These are phyloP conservation scores for Elmis aenea DNA, from an alignment of 2,888 invertebrate genomes.

Conservation along the genomic window DNA sequence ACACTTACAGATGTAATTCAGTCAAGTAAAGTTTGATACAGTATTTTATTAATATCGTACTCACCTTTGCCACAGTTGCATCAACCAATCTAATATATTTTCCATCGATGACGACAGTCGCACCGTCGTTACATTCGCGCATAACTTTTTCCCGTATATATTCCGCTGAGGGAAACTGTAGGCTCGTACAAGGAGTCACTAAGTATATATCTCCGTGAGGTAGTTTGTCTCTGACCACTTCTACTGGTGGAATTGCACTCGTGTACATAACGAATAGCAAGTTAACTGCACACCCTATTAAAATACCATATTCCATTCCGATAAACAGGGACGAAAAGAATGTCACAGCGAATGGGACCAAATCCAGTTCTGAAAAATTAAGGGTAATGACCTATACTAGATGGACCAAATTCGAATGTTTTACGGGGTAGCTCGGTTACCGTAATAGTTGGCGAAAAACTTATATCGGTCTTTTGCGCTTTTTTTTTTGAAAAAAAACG, in stretches of 20 bases:
- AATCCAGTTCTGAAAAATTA: slow-evolving; percentile 52
- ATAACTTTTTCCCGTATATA: slow-evolving; percentile 55
- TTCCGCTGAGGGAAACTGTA: slow-evolving; percentile 79
- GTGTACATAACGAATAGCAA: slow-evolving; percentile 51
- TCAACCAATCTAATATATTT: slow-evolving; percentile 55
- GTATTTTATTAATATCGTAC: too few species aligned
- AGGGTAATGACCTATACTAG: slow-evolving; percentile 1
- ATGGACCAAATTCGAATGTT: too few species aligned
- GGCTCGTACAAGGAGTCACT: slow-evolving; percentile 64
- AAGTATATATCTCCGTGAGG: slow-evolving; percentile 49
- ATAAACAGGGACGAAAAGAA: slow-evolving; percentile 55
- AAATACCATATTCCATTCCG: slow-evolving; percentile 62
- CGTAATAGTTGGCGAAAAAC: too few species aligned
- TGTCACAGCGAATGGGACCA: slow-evolving; percentile 54
- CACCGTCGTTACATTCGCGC: slow-evolving; percentile 30
- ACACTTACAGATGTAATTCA: neutral
- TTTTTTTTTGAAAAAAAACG: too few species aligned
- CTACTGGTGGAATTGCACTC: slow-evolving; percentile 49
- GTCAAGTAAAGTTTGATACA: too few species aligned
- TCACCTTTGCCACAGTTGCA: slow-evolving; percentile 58
- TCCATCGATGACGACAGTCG: slow-evolving; percentile 48
- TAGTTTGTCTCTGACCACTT: slow-evolving; percentile 36
- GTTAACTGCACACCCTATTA: slow-evolving; percentile 53
- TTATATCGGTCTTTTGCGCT: too few species aligned
- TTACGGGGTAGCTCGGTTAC: too few species aligned